Percentiles rank a stretch among this genome's conserved stretches.
phyloP scores from a whole-genome alignment of 1,140 invertebrate genomes.

The Eriosoma lanigerum region DNA sequence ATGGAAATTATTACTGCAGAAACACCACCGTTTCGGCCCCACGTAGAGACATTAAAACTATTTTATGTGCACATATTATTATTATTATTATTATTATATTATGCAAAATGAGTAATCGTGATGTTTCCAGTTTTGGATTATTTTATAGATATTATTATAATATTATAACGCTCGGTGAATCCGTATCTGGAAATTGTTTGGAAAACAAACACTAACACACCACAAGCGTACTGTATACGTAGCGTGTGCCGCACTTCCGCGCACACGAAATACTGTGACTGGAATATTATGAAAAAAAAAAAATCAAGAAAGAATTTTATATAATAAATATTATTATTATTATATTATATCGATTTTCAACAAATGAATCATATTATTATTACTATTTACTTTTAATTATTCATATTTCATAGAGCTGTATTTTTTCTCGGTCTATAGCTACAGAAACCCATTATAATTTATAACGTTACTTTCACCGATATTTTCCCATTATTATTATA shows the following conservation, averaged over 20 bases:
- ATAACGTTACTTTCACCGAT: constrained; percentile 35
- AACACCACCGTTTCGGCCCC: constrained; percentile 28
- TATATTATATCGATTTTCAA: not conserved
- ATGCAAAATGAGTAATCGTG: constrained; percentile 20
- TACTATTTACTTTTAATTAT: constrained; percentile 35
- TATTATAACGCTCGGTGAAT: not conserved
- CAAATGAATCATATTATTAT: constrained; percentile 9
- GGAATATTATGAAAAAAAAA: too few species aligned
- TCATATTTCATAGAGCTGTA: not conserved
- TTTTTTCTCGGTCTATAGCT: constrained; percentile 33
- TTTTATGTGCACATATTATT: constrained; percentile 40
- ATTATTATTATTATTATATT: too few species aligned
- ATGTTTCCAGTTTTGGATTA: constrained; percentile 26
- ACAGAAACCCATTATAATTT: not conserved
- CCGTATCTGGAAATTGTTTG: not conserved
- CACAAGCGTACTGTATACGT: too few species aligned
- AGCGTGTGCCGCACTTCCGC: too few species aligned
- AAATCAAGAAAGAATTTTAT: constrained; percentile 22
- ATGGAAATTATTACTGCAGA: constrained; percentile 49
- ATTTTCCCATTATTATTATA: constrained; percentile 35
- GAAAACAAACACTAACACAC: not conserved
- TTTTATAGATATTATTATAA: constrained; percentile 18
- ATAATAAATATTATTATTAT: too few species aligned
- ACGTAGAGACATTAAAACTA: constrained; percentile 37
- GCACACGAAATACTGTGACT: not conserved